Evolutionary conservation across 2,113 vertebrate genomes (phyloP), one percentile per base, ranked within the genome.

Genomic region (Gallinago jamesoni): DNA sequence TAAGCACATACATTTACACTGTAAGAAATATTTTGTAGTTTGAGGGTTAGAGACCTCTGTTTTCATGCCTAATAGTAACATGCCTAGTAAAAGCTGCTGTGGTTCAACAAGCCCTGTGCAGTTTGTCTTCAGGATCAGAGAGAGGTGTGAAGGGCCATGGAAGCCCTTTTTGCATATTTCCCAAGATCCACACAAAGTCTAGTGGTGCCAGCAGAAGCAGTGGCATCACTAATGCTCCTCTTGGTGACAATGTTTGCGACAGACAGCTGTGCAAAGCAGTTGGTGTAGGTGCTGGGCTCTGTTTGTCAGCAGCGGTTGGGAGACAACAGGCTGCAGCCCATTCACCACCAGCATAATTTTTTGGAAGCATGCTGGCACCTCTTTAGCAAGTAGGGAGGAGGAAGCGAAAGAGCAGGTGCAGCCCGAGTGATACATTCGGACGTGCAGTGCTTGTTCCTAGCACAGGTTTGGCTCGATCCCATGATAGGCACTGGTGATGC

Each of bases 121-220:
- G 8, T 10, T 91, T 74, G 59, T 35, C 15, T 75, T 89, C 23
- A 48, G 31, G 35, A 60, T 43, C 18, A 69, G 53, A 68, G 25
- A 70, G 19, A 41, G 10, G 1, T 2, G 1, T 45, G 14, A 70
- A 56, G 24, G 5, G 12, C 30, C 20, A 5, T 0, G 0, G 22
- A 80, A 85, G 14, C 5, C 18, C 14, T n/a, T 90, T 53, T 18
- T 47, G 8, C 6, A 7, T 17, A 5, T 52, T n/a, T 62, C 39
- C 15, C 41, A 53, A 41, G 9, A 56, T 28, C 30, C 30, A 2
- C 2, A 2, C 33, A 62, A 91, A 72, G 8, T 21, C 53, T 62
- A 8, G 9, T 9, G 13, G 2, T 83, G 31, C 50, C 45, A 86
- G 50, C 11, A 73, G 59, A 76, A 85, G 67, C 14, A 50, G 30